Base-by-base conservation (phyloP, 2,113 vertebrate genomes). In the Cepphus grylle region DNA sequence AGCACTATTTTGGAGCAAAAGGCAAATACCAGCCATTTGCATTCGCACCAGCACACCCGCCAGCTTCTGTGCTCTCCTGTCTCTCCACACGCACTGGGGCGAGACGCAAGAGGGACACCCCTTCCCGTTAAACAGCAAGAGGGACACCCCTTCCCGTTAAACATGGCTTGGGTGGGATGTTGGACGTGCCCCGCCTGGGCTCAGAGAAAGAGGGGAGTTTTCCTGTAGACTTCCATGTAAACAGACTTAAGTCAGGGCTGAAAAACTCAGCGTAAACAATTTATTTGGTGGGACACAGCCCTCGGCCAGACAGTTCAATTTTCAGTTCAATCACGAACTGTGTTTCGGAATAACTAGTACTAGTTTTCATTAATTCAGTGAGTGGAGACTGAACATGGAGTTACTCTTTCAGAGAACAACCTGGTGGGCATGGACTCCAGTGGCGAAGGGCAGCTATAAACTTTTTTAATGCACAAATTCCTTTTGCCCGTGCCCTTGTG, bases 401-500 rank as follows among this genome's bases (percentile, higher is more conserved):
- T 58, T 80, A 12, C 0, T 62, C 29, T 59, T 69, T 38, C 55
- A 62, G 67, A 66, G 27, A 91, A 45, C 21, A 71, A 13, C 20
- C 15, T 36, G 26, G 14, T 55, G 38, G 38, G 67, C 65, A 23
- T 3, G 30, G 36, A 36, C 50, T 56, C 47, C 49, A 42, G 43
- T 11, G 36, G 19, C 53, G 26, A 27, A 78, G 21, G 30, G 34
- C 65, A 85, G 47, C 55, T 74, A 5, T 14, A 34, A 87, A 55
- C 10, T 11, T 14, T 23, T 69, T 62, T 38, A 91, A 78, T 53
- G 22, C 7, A 0, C 4, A 73, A 58, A 1, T n/a, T 43, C 26
- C 53, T 73, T 52, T 42, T 34, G 8, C 21, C 23, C 0, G 0
- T 13, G 13, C 38, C 55, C 8, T 7, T 43, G 34, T 15, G 2